Conservation (phyloP, 2,888 invertebrate genomes). For the Conops quadrifasciatus region DNA sequence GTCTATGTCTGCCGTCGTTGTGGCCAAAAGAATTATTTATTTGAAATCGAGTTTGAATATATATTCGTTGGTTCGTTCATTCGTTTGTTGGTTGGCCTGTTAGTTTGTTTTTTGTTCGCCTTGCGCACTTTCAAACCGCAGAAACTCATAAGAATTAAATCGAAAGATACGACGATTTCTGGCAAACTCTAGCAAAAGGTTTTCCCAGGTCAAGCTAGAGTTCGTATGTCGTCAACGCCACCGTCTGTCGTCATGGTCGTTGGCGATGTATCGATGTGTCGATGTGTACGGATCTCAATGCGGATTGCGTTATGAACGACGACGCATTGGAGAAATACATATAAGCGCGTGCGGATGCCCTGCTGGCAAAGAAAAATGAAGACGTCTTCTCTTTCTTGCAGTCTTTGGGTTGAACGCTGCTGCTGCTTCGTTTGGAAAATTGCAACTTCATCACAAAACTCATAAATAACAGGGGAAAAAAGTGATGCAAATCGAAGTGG, state of each 20-base stretch:
- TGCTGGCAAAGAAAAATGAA: slow-evolving; percentile 56
- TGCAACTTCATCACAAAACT: slow-evolving; percentile 56
- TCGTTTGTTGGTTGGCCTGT: background rate
- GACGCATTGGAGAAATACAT: background rate
- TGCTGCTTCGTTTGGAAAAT: slow-evolving; percentile 37
- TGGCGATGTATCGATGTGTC: background rate
- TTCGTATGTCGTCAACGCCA: background rate
- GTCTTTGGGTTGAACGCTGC: background rate
- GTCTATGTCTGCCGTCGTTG: background rate
- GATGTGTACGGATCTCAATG: background rate
- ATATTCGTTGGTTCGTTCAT: background rate
- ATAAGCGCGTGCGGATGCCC: slow-evolving; percentile 48
- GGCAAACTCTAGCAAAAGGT: slow-evolving; percentile 20
- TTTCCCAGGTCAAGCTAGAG: slow-evolving; percentile 31
- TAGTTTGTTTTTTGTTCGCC: background rate
- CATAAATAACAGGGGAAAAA: slow-evolving; percentile 53
- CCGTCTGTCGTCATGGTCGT: background rate
- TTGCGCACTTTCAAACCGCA: slow-evolving; percentile 25
- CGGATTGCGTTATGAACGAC: background rate
- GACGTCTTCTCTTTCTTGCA: slow-evolving; percentile 48
- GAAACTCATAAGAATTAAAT: slow-evolving; percentile 42
- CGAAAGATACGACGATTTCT: slow-evolving; percentile 33
- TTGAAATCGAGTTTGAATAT: slow-evolving; percentile 29
- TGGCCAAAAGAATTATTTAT: background rate
- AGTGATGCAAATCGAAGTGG: background rate